Conservation (phyloP, 2,797 vertebrate species). For the Poecilia picta region DNA sequence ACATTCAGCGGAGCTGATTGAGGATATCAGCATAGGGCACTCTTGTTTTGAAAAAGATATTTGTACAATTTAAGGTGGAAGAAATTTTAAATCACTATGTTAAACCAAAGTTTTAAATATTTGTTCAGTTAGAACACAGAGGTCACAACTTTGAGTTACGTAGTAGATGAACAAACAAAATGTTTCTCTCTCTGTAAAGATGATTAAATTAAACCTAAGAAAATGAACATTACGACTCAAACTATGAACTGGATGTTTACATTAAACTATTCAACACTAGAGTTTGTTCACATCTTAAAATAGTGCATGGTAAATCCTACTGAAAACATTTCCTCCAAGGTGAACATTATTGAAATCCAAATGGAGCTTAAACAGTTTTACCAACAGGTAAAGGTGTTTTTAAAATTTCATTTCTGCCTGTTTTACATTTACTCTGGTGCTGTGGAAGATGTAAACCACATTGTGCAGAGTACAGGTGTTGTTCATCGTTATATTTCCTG, state of each 20-base stretch:
- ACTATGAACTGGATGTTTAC: neutral
- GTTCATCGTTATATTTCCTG: slow-evolving; percentile 6
- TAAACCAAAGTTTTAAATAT: neutral
- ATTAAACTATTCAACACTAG: neutral
- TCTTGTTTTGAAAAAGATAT: slow-evolving; percentile 3
- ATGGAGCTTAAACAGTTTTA: neutral
- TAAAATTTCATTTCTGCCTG: neutral
- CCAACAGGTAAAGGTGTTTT: neutral
- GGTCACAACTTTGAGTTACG: neutral
- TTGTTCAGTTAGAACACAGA: neutral
- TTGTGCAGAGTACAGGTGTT: neutral
- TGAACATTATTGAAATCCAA: neutral
- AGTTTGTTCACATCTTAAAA: neutral
- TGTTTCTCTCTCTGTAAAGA: slow-evolving; percentile 1
- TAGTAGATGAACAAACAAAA: neutral
- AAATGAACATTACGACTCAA: neutral
- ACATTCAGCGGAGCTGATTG: slow-evolving; percentile 25
- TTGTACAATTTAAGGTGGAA: neutral
- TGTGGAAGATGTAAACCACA: slow-evolving; percentile 2
- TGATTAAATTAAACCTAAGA: neutral
- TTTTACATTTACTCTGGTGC: slow-evolving; percentile 12
- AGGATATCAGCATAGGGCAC: slow-evolving; percentile 12
- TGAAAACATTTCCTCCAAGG: neutral
- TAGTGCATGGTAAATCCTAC: neutral
- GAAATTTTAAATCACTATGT: neutral